Percentiles rank a stretch among this genome's conserved stretches.
Conservation (phyloP, 2,113 vertebrate species). For the Toxotes jaculatrix region DNA sequence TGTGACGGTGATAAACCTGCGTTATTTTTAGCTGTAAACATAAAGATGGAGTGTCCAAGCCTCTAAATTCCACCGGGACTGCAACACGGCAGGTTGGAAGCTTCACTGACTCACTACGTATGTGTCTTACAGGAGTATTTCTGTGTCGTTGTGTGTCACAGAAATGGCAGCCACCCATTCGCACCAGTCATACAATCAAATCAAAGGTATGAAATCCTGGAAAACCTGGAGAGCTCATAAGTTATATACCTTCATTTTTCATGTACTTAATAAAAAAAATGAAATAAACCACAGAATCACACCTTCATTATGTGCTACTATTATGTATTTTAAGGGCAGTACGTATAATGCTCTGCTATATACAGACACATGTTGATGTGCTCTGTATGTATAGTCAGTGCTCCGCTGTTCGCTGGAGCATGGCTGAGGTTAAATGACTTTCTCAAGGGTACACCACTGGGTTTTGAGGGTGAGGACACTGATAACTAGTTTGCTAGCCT, state of each 20-base stretch:
- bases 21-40: slow-evolving; percentile 73
- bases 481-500: slow-evolving; percentile 26
- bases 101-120: slow-evolving; percentile 20
- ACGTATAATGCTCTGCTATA: slow-evolving; percentile 1
- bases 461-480: slow-evolving; percentile 41
- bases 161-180: slow-evolving; percentile 41
- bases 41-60: slow-evolving; percentile 50
- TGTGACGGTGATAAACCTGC: slow-evolving; percentile 56
- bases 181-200: slow-evolving; percentile 6
- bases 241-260: neutral
- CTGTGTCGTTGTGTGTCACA: neutral
- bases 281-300: too few relatives aligned
- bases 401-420: slow-evolving; percentile 35
- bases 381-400: slow-evolving; percentile 32
- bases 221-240: neutral
- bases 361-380: slow-evolving; percentile 30
- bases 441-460: slow-evolving; percentile 48
- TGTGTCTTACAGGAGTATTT: slow-evolving; percentile 17
- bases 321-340: slow-evolving; percentile 12
- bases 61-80: slow-evolving; percentile 32
- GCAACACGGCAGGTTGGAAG: slow-evolving; percentile 22
- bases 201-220: slow-evolving; percentile 19
- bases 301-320: neutral
- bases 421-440: slow-evolving; percentile 58
- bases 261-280: neutral